Evolutionary conservation across 2,113 vertebrate species (phyloP), one percentile per base, ranked within the genome.

Genomic region (Tachuris rubrigastra): DNA sequence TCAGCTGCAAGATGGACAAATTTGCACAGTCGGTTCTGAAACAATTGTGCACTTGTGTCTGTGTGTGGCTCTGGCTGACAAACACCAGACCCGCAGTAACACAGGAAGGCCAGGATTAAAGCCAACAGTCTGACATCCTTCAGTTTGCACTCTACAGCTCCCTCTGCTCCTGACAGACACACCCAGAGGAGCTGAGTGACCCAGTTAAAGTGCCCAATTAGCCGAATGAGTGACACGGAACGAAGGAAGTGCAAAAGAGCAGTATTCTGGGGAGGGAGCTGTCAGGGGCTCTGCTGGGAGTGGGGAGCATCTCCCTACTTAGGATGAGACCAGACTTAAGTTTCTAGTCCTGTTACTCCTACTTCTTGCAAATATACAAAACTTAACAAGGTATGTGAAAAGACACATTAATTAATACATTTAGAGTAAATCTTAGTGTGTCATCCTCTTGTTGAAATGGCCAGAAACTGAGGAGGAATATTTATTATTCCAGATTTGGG

Each of bases 181-280:
- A 85, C 15, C 9, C 27, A 82, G 52, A 79, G 80, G 74, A 83
- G 75, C 28, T 83, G 90, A 62, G 37, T 53, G 84, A 89, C 77
- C 84, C 30, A 62, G 62, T 93, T 89, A 76, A 75, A 91, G 42
- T 62, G 77, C 44, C 69, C 91, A 91, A 65, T 91, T 94, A 92
- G 49, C 84, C 60, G 69, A 85, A 46, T 52, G 71, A 91, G 53
- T 50, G 69, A 66, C 73, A 92, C 7, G 3, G 7, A 8, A 31
- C 44, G 75, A 90, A 62, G 39, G 59, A 63, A 65, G 22, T 12
- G 53, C 75, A 60, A 39, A 74, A 47, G 27, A 52, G 33, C 33
- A 63, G 35, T 59, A 20, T 12, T 42, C 25, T 52, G 19, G 19
- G 44, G 65, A 87, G 35, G 28, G 13, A 83, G 76, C 41, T 69